A percentile compares a stretch with the other conserved stretches of the same genome.
These are phyloP conservation scores for Dasypolia templi DNA, from an alignment of 2,888 invertebrate species.

Conservation along the genomic window DNA sequence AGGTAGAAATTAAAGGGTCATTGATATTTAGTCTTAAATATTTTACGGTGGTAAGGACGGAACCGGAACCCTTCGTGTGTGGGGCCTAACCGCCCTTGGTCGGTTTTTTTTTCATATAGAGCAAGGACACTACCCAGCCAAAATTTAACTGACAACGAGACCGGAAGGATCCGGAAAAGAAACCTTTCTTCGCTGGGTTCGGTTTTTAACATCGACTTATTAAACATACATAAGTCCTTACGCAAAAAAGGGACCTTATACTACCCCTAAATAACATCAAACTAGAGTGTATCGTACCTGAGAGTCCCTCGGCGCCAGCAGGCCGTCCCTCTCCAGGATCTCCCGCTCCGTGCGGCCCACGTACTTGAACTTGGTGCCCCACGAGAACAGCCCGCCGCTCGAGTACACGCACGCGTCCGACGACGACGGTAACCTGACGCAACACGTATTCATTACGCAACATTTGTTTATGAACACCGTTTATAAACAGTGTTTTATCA, in stretches of 20 bases:
- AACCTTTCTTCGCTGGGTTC: not conserved
- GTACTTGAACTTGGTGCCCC: slow-evolving; percentile 98
- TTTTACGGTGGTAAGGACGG: too few relatives aligned
- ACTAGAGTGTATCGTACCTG: slow-evolving; percentile 79
- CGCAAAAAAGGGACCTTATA: not conserved
- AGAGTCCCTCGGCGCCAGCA: slow-evolving; percentile 87
- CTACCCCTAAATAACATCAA: not conserved
- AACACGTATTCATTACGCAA: not conserved
- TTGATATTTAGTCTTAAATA: too few relatives aligned
- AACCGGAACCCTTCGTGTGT: too few relatives aligned
- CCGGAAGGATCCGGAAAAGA: not conserved
- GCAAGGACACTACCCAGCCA: not conserved
- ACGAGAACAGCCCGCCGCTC: slow-evolving; percentile 97
- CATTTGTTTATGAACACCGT: too few relatives aligned
- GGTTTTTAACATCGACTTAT: too few relatives aligned
- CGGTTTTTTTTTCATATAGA: not conserved
- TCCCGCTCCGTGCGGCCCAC: slow-evolving; percentile 97
- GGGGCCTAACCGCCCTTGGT: too few relatives aligned
- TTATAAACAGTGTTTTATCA: too few relatives aligned
- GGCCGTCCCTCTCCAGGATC: slow-evolving; percentile 95
- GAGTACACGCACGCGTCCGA: slow-evolving; percentile 96
- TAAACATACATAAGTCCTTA: too few relatives aligned
- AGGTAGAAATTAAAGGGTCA: too few relatives aligned
- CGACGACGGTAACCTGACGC: slow-evolving; percentile 94
- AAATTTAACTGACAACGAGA: not conserved